A percentile compares a stretch with the other conserved stretches of the same genome.
Conservation (phyloP, 2,888 invertebrate species). For the Caenorhabditis sinica region DNA sequence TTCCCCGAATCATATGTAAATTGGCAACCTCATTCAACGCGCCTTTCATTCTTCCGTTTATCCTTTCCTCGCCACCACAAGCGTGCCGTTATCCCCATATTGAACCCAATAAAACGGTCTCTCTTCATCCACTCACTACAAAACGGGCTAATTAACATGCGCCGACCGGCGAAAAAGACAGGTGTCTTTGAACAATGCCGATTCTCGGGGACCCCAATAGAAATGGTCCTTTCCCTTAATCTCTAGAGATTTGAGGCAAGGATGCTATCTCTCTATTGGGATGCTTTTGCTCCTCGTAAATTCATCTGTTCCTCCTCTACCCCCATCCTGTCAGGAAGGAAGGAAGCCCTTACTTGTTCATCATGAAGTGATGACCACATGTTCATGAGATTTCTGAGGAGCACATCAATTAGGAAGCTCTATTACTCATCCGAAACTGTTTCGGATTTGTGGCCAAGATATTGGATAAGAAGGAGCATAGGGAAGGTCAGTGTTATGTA, state of each 20-base stretch:
- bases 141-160: conserved; percentile 63
- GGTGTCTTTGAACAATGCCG: conserved; percentile 58
- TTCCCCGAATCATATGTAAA: conserved; percentile 6
- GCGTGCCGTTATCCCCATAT: not conserved
- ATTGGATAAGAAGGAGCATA: not conserved
- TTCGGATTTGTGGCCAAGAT: conserved; percentile 8
- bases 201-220: not conserved
- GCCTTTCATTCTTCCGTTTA: conserved; percentile 10
- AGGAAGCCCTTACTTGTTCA: conserved; percentile 46
- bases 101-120: conserved; percentile 46
- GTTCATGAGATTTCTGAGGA: conserved; percentile 51
- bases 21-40: not conserved
- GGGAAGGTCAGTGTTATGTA: conserved; percentile 35
- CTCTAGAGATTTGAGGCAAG: conserved; percentile 37
- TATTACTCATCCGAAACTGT: conserved; percentile 36
- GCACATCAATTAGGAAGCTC: conserved; percentile 61
- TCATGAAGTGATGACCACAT: conserved; percentile 35
- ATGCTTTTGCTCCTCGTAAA: not conserved
- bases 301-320: too few relatives aligned
- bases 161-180: conserved; percentile 34
- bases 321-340: conserved; percentile 37
- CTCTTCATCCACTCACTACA: conserved; percentile 7
- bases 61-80: not conserved
- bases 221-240: conserved; percentile 31
- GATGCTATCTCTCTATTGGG: not conserved